Percentiles rank a stretch among this genome's conserved stretches.
These are phyloP conservation scores for Pangasius larnaudii DNA, from an alignment of 2,797 vertebrate species.

Conservation along the genomic window DNA sequence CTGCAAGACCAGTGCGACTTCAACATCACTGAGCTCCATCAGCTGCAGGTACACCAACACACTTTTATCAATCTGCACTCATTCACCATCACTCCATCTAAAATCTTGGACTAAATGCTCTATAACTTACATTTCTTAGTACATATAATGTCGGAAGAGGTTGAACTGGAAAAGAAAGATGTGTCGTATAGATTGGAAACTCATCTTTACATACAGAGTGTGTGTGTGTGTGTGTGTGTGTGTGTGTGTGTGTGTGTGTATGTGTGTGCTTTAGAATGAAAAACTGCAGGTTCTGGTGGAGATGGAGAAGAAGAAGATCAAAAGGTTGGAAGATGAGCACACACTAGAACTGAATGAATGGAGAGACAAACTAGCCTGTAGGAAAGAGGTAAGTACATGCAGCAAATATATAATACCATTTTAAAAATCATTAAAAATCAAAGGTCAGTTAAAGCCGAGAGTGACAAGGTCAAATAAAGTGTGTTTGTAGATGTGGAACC, in stretches of 20 bases:
- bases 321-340: constrained; percentile 71
- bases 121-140: not conserved
- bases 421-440: not conserved
- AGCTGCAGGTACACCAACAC: constrained; percentile 69
- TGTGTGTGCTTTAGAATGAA: constrained; percentile 62
- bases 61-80: not conserved
- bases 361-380: constrained; percentile 66
- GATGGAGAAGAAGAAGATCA: constrained; percentile 71
- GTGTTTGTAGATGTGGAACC: not conserved
- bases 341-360: constrained; percentile 72
- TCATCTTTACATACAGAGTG: not conserved
- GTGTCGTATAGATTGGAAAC: not conserved
- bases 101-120: not conserved
- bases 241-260: constrained; percentile 36
- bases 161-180: not conserved
- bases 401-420: not conserved
- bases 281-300: constrained; percentile 70
- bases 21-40: constrained; percentile 69
- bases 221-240: constrained; percentile 29
- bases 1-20: constrained; percentile 67
- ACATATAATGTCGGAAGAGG: too few species aligned
- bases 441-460: not conserved
- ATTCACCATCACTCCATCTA: not conserved
- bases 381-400: constrained; percentile 65
- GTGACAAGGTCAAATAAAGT: not conserved